Evolutionary conservation across 2,888 invertebrate genomes (phyloP).

Genomic region (Polyploca ridens): DNA sequence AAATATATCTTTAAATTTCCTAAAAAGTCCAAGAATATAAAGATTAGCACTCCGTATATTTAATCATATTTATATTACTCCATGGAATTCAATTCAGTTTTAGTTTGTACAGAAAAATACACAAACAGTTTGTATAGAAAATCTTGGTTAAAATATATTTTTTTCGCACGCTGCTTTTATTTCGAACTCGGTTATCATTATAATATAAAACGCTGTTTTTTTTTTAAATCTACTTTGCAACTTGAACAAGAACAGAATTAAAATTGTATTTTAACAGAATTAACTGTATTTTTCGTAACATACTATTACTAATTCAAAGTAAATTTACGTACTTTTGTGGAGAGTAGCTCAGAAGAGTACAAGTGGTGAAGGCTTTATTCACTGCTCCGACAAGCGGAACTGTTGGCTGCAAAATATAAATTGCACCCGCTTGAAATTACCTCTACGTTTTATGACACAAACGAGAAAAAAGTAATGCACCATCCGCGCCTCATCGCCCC

Average conservation of each 20-base stretch:
- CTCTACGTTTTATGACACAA: slow-evolving; percentile 69
- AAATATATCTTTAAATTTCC: no score
- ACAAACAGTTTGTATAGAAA: no score
- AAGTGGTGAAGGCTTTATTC: slow-evolving; percentile 63
- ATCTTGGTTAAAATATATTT: no score
- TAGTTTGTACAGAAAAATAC: no score
- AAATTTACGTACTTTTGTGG: slow-evolving; percentile 45
- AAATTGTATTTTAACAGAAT: no score
- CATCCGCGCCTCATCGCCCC: slow-evolving; percentile 51
- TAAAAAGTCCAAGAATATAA: no score
- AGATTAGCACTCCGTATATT: no score
- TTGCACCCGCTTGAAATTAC: slow-evolving; percentile 69
- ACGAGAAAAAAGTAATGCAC: slow-evolving; percentile 61
- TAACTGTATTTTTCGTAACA: not conserved
- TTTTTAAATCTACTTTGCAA: not conserved
- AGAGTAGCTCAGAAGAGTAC: slow-evolving; percentile 30
- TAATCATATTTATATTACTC: no score
- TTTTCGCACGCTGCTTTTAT: no score
- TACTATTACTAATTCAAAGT: slow-evolving; percentile 36
- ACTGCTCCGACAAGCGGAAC: slow-evolving; percentile 54
- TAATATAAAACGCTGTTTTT: no score
- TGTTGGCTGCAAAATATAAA: slow-evolving; percentile 69
- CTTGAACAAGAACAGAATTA: not conserved
- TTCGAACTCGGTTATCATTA: not conserved
- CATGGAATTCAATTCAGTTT: no score